Base-by-base conservation (phyloP, 2,888 invertebrate species). In the Andricus quercusramuli region DNA sequence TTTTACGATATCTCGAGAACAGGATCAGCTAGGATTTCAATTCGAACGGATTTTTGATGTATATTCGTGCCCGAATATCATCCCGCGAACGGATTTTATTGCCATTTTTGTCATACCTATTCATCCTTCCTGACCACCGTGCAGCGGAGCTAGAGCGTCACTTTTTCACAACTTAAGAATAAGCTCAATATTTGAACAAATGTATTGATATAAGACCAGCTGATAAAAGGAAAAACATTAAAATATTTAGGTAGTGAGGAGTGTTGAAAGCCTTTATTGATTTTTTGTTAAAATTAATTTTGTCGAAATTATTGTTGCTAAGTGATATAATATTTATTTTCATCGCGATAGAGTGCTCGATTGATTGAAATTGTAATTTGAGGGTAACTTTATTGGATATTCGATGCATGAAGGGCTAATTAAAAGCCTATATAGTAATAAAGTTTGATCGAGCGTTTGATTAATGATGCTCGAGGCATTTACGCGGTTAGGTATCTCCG, bases 401-500 rank as follows among this genome's bases (percentile, higher is more conserved):
- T 51, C 29, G 56, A 74, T 29, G 29, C 29, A 56, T 32, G 70
- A n/a, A 32, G 29, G 47, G 51, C 47, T 74, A 74, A 56, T 74
- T 74, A 56, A 74, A 22, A 74, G 51, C 20, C 32, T 32, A 74
- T 47, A 47, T 47, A 15, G 47, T 74, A 74, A 56, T 74, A 20
- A 51, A 11, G 37, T 37, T 37, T 37, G 37, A 37, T 37, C 37
- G 37, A 25, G 25, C 9, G 32, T 74, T 74, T 74, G 56, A 74
- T 74, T 74, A 74, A 74, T 56, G n/a, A 13, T 74, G 70, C 70
- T 74, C 70, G 51, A 74, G 70, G 51, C 56, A 74, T 56, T 74
- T 74, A 51, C 56, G 70, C 29, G 70, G 56, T 74, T 56, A 32
- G 32, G 32, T 47, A 74, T 51, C 51, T n/a, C 70, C 11, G n/a